phyloP scores from a whole-genome alignment of 2,113 vertebrate genomes.

The Phainopepla nitens region DNA sequence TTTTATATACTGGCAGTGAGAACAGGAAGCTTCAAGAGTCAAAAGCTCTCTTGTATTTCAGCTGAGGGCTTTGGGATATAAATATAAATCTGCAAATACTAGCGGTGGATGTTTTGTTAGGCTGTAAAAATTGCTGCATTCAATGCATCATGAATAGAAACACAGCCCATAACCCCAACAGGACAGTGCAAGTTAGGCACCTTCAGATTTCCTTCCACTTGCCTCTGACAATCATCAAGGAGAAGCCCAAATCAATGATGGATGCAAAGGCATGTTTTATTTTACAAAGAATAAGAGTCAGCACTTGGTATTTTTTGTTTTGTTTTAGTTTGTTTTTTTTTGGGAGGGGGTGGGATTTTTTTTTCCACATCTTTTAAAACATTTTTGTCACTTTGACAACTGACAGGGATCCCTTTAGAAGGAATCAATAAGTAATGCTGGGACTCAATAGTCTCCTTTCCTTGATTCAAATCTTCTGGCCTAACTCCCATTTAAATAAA shows the following conservation, averaged over 20 bases:
- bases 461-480: background rate
- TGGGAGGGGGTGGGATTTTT: accelerated
- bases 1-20: background rate
- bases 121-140: background rate
- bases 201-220: background rate
- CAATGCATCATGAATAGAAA: background rate
- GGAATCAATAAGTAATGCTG: background rate
- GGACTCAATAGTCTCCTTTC: background rate
- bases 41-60: slow-evolving; percentile 4
- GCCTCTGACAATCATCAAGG: background rate
- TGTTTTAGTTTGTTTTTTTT: too few relatives aligned
- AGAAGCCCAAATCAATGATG: background rate
- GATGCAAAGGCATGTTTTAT: background rate
- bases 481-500: background rate
- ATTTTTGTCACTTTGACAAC: background rate
- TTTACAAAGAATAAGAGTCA: background rate
- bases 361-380: background rate
- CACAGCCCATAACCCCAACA: background rate
- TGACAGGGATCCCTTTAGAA: background rate
- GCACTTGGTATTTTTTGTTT: background rate
- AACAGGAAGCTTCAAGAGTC: background rate
- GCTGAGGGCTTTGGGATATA: background rate
- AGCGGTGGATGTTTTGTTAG: background rate
- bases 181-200: background rate
- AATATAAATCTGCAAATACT: background rate